phyloP scores from a whole-genome alignment of 2,888 invertebrate genomes.

The Agrypnus murinus region DNA sequence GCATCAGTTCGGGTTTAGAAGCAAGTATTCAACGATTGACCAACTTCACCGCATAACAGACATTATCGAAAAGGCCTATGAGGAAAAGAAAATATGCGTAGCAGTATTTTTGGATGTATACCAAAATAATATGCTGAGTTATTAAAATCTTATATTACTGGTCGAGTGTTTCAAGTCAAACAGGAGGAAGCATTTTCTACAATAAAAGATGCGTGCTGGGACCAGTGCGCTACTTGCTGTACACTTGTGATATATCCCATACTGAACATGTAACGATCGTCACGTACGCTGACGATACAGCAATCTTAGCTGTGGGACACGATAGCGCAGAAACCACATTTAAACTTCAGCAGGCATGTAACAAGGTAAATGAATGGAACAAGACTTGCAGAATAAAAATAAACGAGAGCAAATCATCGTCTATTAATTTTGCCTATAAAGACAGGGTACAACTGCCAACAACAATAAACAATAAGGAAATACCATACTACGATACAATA shows the following conservation, averaged over 20 bases:
- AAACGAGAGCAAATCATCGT: not conserved
- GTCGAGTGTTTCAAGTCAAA: not conserved
- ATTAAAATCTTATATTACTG: constrained; percentile 10
- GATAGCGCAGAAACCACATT: not conserved
- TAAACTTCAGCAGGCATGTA: not conserved
- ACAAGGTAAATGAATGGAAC: not conserved
- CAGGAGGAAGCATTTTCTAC: not conserved
- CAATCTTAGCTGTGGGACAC: not conserved
- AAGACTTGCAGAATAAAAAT: constrained; percentile 1
- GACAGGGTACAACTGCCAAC: no score
- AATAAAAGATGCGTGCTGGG: not conserved
- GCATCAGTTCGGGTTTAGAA: no score
- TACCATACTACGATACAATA: no score
- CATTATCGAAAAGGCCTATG: no score
- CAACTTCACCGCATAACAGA: not conserved
- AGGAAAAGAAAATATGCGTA: no score
- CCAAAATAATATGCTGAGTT: constrained; percentile 1
- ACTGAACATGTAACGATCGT: not conserved
- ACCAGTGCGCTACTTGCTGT: no score
- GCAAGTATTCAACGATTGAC: not conserved
- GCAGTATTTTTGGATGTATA: not conserved
- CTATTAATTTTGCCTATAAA: no score
- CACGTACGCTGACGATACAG: constrained; percentile 11
- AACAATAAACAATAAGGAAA: no score
- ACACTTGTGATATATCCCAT: constrained; percentile 5